phyloP scores from a whole-genome alignment of 2,113 vertebrate species.

The Thalassarche chlororhynchos region DNA sequence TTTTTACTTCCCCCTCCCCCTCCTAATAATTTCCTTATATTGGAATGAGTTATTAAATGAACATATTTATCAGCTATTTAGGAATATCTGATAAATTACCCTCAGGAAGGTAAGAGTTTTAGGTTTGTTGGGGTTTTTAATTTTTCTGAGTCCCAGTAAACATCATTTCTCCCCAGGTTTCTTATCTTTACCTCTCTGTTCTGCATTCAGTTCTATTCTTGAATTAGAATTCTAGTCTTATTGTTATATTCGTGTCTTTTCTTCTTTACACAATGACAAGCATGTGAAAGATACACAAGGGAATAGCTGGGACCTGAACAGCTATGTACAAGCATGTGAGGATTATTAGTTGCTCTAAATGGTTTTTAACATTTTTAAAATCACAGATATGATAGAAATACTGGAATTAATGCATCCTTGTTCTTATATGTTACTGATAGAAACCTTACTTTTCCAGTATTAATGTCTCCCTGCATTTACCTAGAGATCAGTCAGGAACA shows the following conservation, averaged over 20 bases:
- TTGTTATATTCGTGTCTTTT: neutral
- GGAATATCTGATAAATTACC: neutral
- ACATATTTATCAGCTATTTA: neutral
- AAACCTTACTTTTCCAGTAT: neutral
- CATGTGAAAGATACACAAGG: neutral
- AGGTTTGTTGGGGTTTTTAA: neutral
- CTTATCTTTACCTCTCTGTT: neutral
- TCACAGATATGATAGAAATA: neutral
- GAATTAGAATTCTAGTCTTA: neutral
- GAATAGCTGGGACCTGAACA: neutral
- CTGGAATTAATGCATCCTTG: neutral
- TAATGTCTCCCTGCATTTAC: neutral
- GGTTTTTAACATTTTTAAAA: neutral
- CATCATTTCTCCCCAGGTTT: neutral
- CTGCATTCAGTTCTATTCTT: neutral
- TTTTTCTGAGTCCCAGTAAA: neutral
- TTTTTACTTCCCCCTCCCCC: accelerated
- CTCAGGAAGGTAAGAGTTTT: neutral
- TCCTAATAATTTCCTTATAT: neutral
- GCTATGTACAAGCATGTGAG: neutral
- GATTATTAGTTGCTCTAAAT: neutral
- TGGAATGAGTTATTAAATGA: neutral
- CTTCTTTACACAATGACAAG: neutral
- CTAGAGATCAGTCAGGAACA: neutral
- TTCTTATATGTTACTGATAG: neutral